Evolutionary conservation across 2,797 vertebrate genomes (phyloP), one percentile per base, ranked within the genome.

Genomic region (Chiloscyllium punctatum): DNA sequence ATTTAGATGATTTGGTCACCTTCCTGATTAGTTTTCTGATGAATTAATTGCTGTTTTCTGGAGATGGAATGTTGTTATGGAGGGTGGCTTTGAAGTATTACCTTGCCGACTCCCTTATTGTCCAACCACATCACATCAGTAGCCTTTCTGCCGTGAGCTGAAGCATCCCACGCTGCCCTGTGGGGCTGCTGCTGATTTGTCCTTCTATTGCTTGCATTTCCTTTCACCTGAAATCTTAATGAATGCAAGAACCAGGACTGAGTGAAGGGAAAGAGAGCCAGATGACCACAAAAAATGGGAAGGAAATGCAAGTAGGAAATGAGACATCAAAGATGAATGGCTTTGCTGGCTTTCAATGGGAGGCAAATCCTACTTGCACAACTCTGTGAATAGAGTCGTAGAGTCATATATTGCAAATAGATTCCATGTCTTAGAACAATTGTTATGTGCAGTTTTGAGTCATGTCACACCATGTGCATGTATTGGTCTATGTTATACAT

Each of bases 151-250:
- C 88, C 88, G 68, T 62, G 18, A n/a, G 88, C 21, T 91, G 57
- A 91, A 68, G 62, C 88, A 91, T 91, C 88, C 62, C 88, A 91
- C 88, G 88, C 88, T 68, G 62, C 62, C 88, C 88, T 91, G 15
- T 37, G 62, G 88, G 88, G 66, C 57, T 91, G 62, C 88, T 91
- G 88, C 88, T 91, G 88, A 91, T 68, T 91, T 57, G 68, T 91
- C 68, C 88, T 68, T 91, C n/a, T 91, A 37, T 91, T 66, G 30
- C 88, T 30, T 91, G 88, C 62, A 62, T 88, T 91, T 91, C 33
- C 62, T 37, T 91, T 68, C 53, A 2, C 62, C 18, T 37, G 88
- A 91, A 91, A 91, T 62, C 62, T 91, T 91, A 91, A 68, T 91
- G 88, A 91, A 62, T 33, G 18, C 57, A 37, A 68, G 62, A 91